Evolutionary conservation across 2,888 invertebrate genomes (phyloP).

Genomic region (Teleiodes luculella): DNA sequence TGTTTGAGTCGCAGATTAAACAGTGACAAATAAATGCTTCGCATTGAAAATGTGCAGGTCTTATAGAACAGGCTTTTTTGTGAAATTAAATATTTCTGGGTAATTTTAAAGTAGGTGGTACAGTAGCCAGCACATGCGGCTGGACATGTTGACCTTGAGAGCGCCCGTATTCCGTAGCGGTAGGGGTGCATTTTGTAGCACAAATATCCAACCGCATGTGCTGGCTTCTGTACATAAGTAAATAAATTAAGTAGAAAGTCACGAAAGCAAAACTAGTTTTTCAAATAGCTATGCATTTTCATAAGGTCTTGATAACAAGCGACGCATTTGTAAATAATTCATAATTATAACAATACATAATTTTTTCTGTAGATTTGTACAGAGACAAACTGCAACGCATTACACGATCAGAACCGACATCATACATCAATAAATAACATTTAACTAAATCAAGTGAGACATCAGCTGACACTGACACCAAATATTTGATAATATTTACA

Average conservation of each 20-base stretch:
- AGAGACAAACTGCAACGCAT: neutral
- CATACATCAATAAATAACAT: slow-evolving; percentile 2
- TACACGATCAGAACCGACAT: slow-evolving; percentile 2
- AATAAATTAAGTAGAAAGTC: too few relatives aligned
- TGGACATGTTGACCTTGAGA: too few relatives aligned
- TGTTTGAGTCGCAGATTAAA: neutral
- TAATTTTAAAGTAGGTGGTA: too few relatives aligned
- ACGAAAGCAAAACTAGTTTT: neutral
- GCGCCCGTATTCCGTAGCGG: too few relatives aligned
- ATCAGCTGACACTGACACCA: neutral
- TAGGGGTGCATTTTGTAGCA: too few relatives aligned
- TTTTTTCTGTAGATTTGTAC: neutral
- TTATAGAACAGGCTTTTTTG: too few relatives aligned
- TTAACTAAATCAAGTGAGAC: slow-evolving; percentile 1
- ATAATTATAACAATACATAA: neutral
- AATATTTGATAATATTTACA: slow-evolving; percentile 30
- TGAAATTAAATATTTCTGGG: too few relatives aligned
- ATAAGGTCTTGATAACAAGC: neutral
- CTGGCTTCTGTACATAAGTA: too few relatives aligned
- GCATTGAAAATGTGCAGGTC: too few relatives aligned
- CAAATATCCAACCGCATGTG: too few relatives aligned
- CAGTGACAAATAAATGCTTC: too few relatives aligned
- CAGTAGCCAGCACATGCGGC: too few relatives aligned
- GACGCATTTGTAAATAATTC: neutral
- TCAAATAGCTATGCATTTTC: neutral